Evolutionary conservation across 2,113 vertebrate genomes (phyloP), one percentile per base, ranked within the genome.

Genomic region (Toxostoma redivivum): DNA sequence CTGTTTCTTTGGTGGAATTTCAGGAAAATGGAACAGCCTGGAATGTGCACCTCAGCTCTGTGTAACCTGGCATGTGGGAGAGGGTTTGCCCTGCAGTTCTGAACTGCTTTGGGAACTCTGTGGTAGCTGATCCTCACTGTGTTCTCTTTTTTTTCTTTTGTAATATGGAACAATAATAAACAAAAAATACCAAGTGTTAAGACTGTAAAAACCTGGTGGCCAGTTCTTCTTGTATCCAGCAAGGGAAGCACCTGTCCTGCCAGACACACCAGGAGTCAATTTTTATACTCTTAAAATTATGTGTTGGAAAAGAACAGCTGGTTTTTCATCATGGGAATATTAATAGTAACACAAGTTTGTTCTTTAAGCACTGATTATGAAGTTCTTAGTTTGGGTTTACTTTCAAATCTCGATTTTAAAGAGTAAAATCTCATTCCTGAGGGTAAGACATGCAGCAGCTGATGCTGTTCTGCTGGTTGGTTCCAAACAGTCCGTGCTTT

Each of bases 401-500:
- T 95, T 93, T 35, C 27, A 78, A 69, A 58, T n/a, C 61, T 74
- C n/a, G 12, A 40, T 51, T 80, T 67, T 66, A 48, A 87, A 82
- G 82, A 92, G 48, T 89, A 42, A 90, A 84, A 64, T 37, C 56
- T 73, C 12, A 57, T 51, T 94, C 38, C 47, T 42, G 73, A 87
- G 81, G 73, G 87, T 28, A 47, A 80, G 79, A 91, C 42, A 48
- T 15, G 12, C 5, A 51, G 88, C 25, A 85, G 38, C 89, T 42
- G 33, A 35, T 57, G 14, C 76, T 61, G 65, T 44, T 82, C 90
- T 90, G 91, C 91, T 90, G 91, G 61, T 74, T 71, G 31, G 70
- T 89, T 91, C 88, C 86, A 71, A 80, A 89, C 82, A 67, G 27
- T 61, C 61, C 16, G 17, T 74, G 88, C 90, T 90, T 94, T 92